Conservation (phyloP, 2,113 vertebrate species). For the Anarhynchus alexandrinus region DNA sequence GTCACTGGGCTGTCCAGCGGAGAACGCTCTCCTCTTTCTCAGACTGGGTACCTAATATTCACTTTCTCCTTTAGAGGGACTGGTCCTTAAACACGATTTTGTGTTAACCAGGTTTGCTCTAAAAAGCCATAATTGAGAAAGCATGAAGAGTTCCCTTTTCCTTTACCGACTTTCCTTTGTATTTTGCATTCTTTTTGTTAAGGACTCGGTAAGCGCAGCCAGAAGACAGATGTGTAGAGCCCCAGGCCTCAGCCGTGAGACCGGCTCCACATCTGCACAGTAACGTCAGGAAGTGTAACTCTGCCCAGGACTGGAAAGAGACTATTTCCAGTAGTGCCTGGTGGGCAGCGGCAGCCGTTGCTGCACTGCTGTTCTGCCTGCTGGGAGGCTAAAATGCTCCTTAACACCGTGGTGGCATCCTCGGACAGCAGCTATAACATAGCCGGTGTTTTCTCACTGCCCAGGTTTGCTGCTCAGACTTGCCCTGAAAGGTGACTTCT, state of each 20-base stretch:
- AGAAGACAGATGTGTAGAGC: neutral
- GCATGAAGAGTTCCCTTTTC: neutral
- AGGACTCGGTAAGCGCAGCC: neutral
- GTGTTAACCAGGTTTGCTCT: neutral
- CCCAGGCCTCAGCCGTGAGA: neutral
- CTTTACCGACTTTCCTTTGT: neutral
- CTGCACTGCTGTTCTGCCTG: neutral
- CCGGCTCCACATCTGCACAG: neutral
- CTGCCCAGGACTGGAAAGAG: neutral
- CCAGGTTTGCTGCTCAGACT: neutral
- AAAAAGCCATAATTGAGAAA: neutral
- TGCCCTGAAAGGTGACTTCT: neutral
- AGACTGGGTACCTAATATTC: neutral
- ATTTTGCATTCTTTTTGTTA: neutral
- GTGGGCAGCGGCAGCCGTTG: neutral
- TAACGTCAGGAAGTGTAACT: accelerated
- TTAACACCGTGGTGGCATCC: neutral
- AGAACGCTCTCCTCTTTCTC: neutral
- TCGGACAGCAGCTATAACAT: neutral
- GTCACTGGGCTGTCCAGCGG: neutral
- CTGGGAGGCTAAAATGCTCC: neutral
- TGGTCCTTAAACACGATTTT: neutral
- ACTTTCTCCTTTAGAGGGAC: neutral
- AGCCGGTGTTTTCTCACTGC: accelerated
- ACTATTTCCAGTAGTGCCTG: accelerated